These are phyloP conservation scores for Euclidia mi DNA, from an alignment of 2,888 invertebrate species.

Conservation along the genomic window DNA sequence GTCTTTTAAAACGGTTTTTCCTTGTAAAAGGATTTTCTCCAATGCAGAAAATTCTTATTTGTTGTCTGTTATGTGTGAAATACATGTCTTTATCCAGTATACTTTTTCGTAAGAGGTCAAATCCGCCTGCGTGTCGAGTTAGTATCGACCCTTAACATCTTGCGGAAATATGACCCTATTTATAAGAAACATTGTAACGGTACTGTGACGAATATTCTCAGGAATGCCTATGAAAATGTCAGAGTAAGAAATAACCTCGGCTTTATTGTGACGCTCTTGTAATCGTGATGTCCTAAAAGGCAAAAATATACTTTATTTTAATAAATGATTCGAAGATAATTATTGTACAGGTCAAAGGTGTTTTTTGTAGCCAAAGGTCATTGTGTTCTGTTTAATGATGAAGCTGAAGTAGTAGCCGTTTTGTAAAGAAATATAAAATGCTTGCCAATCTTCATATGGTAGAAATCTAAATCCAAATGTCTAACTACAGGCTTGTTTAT, in stretches of 20 bases:
- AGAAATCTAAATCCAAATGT: too few species aligned
- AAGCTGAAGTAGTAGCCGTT: too few species aligned
- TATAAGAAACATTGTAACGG: slow-evolving; percentile 55
- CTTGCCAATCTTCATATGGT: too few species aligned
- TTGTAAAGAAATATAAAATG: too few species aligned
- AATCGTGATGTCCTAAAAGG: slow-evolving; percentile 21
- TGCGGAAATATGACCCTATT: slow-evolving; percentile 51
- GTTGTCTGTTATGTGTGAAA: slow-evolving; percentile 18
- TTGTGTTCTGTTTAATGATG: too few species aligned
- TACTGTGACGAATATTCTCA: slow-evolving; percentile 46
- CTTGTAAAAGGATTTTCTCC: slow-evolving; percentile 13
- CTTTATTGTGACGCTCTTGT: slow-evolving; percentile 41
- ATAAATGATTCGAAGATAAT: too few species aligned
- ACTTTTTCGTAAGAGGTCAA: slow-evolving; percentile 21
- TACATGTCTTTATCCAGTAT: slow-evolving; percentile 37
- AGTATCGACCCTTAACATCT: slow-evolving; percentile 44
- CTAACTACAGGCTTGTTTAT: too few species aligned
- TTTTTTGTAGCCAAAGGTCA: too few species aligned
- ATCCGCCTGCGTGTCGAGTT: slow-evolving; percentile 26
- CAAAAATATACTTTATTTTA: too few species aligned
- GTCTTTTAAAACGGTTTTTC: slow-evolving; percentile 12
- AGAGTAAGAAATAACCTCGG: slow-evolving; percentile 44
- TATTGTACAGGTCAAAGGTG: too few species aligned
- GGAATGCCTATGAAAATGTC: slow-evolving; percentile 55
- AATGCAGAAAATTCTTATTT: slow-evolving; percentile 29